phyloP scores from a whole-genome alignment of 2,888 invertebrate genomes.

The Crioceris asparagi region DNA sequence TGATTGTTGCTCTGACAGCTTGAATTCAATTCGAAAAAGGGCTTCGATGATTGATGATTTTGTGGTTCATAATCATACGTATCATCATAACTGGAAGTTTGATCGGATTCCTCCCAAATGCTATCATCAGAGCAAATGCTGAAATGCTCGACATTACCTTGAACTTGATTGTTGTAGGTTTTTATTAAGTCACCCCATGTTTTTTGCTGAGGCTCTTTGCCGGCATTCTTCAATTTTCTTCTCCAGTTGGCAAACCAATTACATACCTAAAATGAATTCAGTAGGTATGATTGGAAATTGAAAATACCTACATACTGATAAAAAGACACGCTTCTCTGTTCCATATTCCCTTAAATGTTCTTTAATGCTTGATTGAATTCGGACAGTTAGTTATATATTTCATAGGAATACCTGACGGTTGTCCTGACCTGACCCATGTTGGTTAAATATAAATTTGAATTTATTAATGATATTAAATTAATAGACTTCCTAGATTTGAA shows the following conservation, averaged over 20 bases:
- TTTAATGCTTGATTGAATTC: no score
- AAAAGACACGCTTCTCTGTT: no score
- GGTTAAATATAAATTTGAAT: no score
- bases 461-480: not conserved
- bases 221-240: conserved; percentile 65
- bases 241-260: conserved; percentile 83
- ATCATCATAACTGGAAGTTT: conserved; percentile 17
- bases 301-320: no score
- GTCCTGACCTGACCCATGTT: no score
- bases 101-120: conserved; percentile 63
- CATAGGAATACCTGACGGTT: no score
- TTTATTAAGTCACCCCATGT: conserved; percentile 66
- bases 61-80: conserved; percentile 11
- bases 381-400: no score
- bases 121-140: conserved; percentile 69
- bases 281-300: no score
- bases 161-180: conserved; percentile 61
- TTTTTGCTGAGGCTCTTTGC: conserved; percentile 53
- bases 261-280: conserved; percentile 57
- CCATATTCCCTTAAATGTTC: no score
- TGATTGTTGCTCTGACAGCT: conserved; percentile 10
- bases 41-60: conserved; percentile 26
- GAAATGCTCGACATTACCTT: conserved; percentile 70
- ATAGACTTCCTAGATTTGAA: not conserved
- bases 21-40: conserved; percentile 19